Conservation (phyloP, 2,113 vertebrate genomes). For the Sardina pilchardus region DNA sequence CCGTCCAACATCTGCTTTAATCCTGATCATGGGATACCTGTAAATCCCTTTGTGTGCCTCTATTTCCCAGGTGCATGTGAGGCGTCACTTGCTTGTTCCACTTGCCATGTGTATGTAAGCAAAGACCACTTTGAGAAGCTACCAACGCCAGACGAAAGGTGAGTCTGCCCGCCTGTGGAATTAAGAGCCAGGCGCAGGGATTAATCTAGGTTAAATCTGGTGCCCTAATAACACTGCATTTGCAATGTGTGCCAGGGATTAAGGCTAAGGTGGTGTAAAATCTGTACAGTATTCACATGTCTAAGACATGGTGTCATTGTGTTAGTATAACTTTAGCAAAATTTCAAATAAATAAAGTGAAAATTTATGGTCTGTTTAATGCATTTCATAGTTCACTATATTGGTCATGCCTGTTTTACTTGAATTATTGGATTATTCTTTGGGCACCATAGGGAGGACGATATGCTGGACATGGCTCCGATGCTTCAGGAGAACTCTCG, state of each 20-base stretch:
- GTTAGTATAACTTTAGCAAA: not conserved
- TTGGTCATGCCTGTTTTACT: not conserved
- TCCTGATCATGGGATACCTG: not conserved
- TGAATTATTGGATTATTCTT: not conserved
- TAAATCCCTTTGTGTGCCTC: not conserved
- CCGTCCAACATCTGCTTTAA: not conserved
- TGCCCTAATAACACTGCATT: not conserved
- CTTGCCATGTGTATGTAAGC: slow-evolving; percentile 89
- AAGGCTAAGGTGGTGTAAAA: not conserved
- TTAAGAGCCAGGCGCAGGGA: not conserved
- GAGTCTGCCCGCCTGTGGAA: not conserved
- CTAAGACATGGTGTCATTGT: not conserved
- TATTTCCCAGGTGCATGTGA: slow-evolving; percentile 83
- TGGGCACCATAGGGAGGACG: slow-evolving; percentile 79
- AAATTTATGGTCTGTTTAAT: no score
- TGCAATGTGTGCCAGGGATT: not conserved
- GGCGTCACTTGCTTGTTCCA: slow-evolving; percentile 88
- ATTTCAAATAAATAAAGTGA: no score
- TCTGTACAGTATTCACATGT: not conserved
- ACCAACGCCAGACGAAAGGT: not conserved
- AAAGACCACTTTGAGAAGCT: not conserved
- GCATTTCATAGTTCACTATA: no score
- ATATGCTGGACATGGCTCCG: slow-evolving; percentile 92
- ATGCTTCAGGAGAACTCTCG: slow-evolving; percentile 87
- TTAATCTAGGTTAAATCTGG: not conserved